A percentile compares a stretch with the other conserved stretches of the same genome.
Conservation (phyloP, 2,797 vertebrate genomes). For the Moxostoma hubbsi region DNA sequence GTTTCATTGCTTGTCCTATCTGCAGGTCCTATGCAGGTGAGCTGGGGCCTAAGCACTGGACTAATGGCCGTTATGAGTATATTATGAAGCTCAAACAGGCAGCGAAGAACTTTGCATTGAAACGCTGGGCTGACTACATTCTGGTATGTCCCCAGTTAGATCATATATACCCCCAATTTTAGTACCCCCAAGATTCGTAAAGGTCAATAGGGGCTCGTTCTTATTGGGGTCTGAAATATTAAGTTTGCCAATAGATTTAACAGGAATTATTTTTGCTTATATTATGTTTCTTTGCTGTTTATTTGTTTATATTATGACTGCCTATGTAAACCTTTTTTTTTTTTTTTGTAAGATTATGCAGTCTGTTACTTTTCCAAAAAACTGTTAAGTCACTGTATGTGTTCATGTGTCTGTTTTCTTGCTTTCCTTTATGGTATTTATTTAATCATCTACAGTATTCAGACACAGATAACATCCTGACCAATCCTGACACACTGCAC, state of each 20-base stretch:
- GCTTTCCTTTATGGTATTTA: not conserved
- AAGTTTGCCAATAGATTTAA: not conserved
- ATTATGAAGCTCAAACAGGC: conserved; percentile 96
- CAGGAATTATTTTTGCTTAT: not conserved
- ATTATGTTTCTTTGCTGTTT: not conserved
- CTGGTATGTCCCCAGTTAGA: conserved; percentile 76
- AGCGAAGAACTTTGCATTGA: conserved; percentile 86
- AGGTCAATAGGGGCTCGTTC: not conserved
- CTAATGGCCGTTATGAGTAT: conserved; percentile 87
- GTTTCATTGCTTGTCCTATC: conserved; percentile 8
- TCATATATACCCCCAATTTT: not conserved
- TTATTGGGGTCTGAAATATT: not conserved
- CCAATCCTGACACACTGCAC: conserved; percentile 86
- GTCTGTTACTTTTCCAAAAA: not conserved
- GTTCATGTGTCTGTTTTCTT: conserved; percentile 1
- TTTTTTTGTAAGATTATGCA: not conserved
- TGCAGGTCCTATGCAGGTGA: conserved; percentile 87
- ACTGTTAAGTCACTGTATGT: not conserved
- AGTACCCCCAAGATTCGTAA: not conserved
- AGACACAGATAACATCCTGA: conserved; percentile 93
- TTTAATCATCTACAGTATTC: conserved; percentile 75
- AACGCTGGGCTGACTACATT: conserved; percentile 89
- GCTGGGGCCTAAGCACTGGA: conserved; percentile 94
- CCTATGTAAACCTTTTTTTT: too few species aligned
- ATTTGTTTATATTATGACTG: not conserved